Base-by-base conservation (phyloP, 2,113 vertebrate species). In the Halichoeres trimaculatus region DNA sequence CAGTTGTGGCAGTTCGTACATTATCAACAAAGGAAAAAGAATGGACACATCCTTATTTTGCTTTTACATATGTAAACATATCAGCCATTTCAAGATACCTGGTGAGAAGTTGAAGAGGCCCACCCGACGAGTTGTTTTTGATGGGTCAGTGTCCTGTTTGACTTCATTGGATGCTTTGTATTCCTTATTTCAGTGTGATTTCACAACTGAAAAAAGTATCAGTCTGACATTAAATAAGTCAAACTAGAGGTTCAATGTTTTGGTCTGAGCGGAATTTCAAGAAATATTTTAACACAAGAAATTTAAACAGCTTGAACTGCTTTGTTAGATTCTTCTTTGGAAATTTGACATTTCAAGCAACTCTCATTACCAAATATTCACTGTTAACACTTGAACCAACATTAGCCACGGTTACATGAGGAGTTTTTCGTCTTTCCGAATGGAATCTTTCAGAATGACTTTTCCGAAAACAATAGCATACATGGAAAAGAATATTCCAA, bases 301-400 rank as follows among this genome's bases (percentile, higher is more conserved):
- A n/a, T n/a, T n/a, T n/a, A n/a, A n/a, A n/a, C n/a, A n/a, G n/a
- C n/a, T n/a, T n/a, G n/a, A n/a, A n/a, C n/a, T n/a, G n/a, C n/a
- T 52, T 38, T 2, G 11, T 16, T 69, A n/a, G 1, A 54, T 10
- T 41, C 17, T 61, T 85, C 61, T 80, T 86, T 85, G 76, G 77
- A 68, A 80, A 81, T 20, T 71, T 1, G 47, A 68, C 81, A 68
- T 65, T 81, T 62, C 38, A 30, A 67, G 48, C 54, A 76, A 76
- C 45, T 55, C 2, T 36, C 55, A 20, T n/a, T 74, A 53, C 65
- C 60, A 68, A 60, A 50, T 68, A 6, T 14, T 56, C 19, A 4
- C 61, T 11, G 56, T 71, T 63, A 40, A 0, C 36, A 22, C 1
- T 51, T 73, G 51, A 11, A 64, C 63, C n/a, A n/a, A n/a, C n/a